Evolutionary conservation across 2,888 invertebrate species (phyloP).

Genomic region (Liodrosophila aerea): DNA sequence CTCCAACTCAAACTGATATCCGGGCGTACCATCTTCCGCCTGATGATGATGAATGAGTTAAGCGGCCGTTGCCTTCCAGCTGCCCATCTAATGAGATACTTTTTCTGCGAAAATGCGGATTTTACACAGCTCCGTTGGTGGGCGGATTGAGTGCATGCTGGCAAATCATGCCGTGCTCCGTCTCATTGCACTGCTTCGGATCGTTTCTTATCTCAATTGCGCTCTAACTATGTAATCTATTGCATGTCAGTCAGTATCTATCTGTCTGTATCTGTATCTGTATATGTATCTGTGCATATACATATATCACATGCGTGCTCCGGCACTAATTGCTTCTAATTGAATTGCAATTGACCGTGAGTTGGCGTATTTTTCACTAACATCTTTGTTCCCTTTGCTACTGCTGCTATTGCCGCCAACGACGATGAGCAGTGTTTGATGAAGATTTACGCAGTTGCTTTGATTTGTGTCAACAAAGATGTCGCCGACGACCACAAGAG

Average conservation of each 20-base stretch:
- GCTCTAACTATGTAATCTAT: constrained; percentile 67
- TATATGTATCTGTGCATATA: constrained; percentile 21
- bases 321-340: constrained; percentile 77
- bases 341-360: constrained; percentile 78
- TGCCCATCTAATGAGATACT: constrained; percentile 70
- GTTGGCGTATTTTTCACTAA: constrained; percentile 75
- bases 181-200: constrained; percentile 9
- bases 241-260: constrained; percentile 46
- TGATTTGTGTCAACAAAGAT: constrained; percentile 74
- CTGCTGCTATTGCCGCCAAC: constrained; percentile 5
- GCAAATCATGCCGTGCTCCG: constrained; percentile 36
- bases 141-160: constrained; percentile 14
- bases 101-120: constrained; percentile 48
- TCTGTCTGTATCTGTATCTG: constrained; percentile 32
- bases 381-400: too few relatives aligned
- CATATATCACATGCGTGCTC: constrained; percentile 38
- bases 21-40: constrained; percentile 1
- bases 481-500: constrained; percentile 4
- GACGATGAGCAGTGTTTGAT: constrained; percentile 48
- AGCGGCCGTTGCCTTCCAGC: constrained; percentile 68
- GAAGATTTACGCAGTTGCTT: constrained; percentile 75
- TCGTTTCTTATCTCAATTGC: constrained; percentile 29
- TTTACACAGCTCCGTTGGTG: neutral
- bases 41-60: constrained; percentile 75
- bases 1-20: neutral